Evolutionary conservation across 2,113 vertebrate genomes (phyloP).

Genomic region (Clupea harengus): DNA sequence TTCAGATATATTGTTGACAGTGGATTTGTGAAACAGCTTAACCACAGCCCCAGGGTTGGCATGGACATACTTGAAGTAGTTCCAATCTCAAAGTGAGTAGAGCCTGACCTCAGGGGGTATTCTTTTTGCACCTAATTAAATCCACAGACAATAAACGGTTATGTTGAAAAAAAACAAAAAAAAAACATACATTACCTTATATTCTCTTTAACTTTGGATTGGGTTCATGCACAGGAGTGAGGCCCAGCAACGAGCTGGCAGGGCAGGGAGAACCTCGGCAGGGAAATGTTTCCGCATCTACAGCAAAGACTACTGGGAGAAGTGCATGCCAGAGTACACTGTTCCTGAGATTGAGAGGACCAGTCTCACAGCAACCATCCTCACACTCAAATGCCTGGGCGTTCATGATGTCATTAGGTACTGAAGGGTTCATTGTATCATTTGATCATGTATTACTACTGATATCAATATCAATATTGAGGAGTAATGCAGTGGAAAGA

Average conservation of each 20-base stretch:
- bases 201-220: background rate
- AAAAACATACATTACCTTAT: background rate
- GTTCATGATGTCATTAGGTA: slow-evolving; percentile 97
- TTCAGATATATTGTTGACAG: slow-evolving; percentile 91
- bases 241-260: slow-evolving; percentile 86
- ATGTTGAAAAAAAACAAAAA: background rate
- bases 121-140: background rate
- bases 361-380: slow-evolving; percentile 87
- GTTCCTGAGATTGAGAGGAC: slow-evolving; percentile 92
- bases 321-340: slow-evolving; percentile 90
- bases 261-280: slow-evolving; percentile 85
- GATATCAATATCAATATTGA: background rate
- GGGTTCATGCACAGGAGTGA: slow-evolving; percentile 78
- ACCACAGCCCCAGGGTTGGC: slow-evolving; percentile 90
- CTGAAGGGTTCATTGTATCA: background rate
- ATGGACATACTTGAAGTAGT: slow-evolving; percentile 94
- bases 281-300: slow-evolving; percentile 90
- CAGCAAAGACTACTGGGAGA: slow-evolving; percentile 89
- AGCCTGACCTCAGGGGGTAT: background rate
- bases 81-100: slow-evolving; percentile 93
- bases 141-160: background rate
- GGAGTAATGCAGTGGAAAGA: background rate
- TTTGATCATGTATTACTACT: background rate
- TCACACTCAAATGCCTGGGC: slow-evolving; percentile 92
- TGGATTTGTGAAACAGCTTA: slow-evolving; percentile 96